Evolutionary conservation across 2,113 vertebrate species (phyloP).

Genomic region (Heterotis niloticus): DNA sequence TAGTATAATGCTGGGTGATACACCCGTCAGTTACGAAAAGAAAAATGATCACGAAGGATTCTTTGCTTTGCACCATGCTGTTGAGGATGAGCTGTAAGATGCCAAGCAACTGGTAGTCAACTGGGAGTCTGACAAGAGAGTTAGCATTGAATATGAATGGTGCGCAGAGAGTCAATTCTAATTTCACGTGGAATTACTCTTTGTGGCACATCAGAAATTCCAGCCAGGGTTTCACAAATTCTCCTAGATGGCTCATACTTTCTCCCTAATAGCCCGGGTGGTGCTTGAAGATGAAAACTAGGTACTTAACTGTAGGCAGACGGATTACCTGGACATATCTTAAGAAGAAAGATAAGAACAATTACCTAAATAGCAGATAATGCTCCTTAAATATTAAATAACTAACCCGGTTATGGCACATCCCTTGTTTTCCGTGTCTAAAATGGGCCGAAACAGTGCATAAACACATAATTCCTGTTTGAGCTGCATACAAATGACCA

Average conservation of each 20-base stretch:
- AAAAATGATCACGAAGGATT: too few species aligned
- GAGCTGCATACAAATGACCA: background rate
- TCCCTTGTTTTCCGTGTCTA: background rate
- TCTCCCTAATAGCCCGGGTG: slow-evolving; percentile 67
- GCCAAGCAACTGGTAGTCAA: slow-evolving; percentile 41
- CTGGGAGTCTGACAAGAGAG: slow-evolving; percentile 51
- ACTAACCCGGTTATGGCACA: background rate
- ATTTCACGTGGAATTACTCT: slow-evolving; percentile 52
- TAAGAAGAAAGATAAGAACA: slow-evolving; percentile 59
- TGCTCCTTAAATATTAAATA: background rate
- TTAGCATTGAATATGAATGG: slow-evolving; percentile 47
- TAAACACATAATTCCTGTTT: background rate
- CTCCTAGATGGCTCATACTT: slow-evolving; percentile 69
- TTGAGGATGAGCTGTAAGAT: slow-evolving; percentile 38
- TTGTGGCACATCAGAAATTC: slow-evolving; percentile 48
- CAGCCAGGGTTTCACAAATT: slow-evolving; percentile 48
- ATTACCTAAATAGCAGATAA: slow-evolving; percentile 22
- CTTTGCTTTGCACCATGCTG: background rate
- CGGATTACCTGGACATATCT: slow-evolving; percentile 63
- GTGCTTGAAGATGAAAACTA: slow-evolving; percentile 70
- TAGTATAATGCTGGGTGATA: too few species aligned
- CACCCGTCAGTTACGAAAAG: too few species aligned
- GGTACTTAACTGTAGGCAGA: slow-evolving; percentile 63
- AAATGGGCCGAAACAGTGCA: background rate
- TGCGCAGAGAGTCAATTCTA: slow-evolving; percentile 47